Evolutionary conservation across 2,797 vertebrate species (phyloP).

Genomic region (Apogon hyalosoma): DNA sequence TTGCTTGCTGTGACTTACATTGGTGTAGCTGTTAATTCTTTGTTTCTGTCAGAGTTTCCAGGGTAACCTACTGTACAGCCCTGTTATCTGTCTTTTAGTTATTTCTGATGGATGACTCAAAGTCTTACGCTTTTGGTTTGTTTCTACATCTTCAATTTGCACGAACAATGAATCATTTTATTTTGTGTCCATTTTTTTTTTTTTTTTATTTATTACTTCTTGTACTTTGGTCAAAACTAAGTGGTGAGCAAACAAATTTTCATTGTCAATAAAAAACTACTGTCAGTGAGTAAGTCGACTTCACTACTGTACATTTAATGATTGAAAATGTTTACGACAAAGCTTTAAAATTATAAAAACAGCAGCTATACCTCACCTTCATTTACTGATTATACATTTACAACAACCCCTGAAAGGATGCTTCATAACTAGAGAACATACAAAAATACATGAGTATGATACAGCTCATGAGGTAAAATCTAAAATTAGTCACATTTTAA

Average conservation of each 20-base stretch:
- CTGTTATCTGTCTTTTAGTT: slow-evolving; percentile 91
- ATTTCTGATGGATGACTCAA: slow-evolving; percentile 85
- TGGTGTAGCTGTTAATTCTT: slow-evolving; percentile 91
- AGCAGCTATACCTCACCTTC: background rate
- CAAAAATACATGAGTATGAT: background rate
- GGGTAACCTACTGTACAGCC: slow-evolving; percentile 84
- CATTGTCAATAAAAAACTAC: slow-evolving; percentile 92
- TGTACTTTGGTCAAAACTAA: slow-evolving; percentile 90
- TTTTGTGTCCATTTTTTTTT: slow-evolving; percentile 83
- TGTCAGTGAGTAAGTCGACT: slow-evolving; percentile 53
- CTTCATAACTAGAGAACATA: background rate
- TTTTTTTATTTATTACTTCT: slow-evolving; percentile 83
- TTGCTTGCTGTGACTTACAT: slow-evolving; percentile 95
- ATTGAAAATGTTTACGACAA: background rate
- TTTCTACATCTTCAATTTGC: slow-evolving; percentile 88
- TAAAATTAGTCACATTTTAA: too few species aligned
- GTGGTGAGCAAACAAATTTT: slow-evolving; percentile 93
- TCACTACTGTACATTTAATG: slow-evolving; percentile 15
- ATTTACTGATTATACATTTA: background rate
- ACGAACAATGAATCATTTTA: slow-evolving; percentile 90
- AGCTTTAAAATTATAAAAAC: background rate
- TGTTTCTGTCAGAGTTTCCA: slow-evolving; percentile 89
- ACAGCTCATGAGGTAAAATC: background rate
- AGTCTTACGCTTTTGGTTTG: slow-evolving; percentile 48
- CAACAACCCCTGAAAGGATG: background rate